These are phyloP conservation scores for Rhyacophila evoluta DNA, from an alignment of 2,888 invertebrate genomes.

Conservation along the genomic window DNA sequence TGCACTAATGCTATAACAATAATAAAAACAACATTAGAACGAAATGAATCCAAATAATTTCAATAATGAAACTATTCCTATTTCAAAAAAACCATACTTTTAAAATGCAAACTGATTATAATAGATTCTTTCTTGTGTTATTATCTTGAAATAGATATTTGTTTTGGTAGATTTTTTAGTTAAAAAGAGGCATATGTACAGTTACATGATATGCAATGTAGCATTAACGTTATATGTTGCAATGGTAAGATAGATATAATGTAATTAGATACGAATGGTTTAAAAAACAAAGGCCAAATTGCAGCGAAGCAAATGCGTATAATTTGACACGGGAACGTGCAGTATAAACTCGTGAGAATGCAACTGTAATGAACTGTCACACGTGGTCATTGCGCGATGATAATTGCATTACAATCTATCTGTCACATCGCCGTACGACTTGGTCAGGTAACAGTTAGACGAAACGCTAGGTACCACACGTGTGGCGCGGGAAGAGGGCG, in stretches of 20 bases:
- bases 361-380: slow-evolving; percentile 5
- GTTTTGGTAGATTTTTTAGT: too few relatives aligned
- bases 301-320: neutral
- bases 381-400: neutral
- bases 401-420: slow-evolving; percentile 12
- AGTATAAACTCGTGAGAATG: neutral
- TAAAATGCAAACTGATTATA: too few relatives aligned
- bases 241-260: neutral
- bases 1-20: too few relatives aligned
- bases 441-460: neutral
- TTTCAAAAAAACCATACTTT: too few relatives aligned
- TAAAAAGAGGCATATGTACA: too few relatives aligned
- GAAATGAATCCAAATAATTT: too few relatives aligned
- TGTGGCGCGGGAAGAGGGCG: neutral
- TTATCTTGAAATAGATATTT: too few relatives aligned
- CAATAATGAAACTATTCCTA: too few relatives aligned
- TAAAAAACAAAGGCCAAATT: neutral
- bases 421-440: neutral
- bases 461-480: neutral
- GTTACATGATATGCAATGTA: too few relatives aligned
- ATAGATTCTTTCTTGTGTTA: too few relatives aligned
- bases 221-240: neutral
- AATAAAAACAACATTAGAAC: too few relatives aligned
- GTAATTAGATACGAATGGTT: neutral
- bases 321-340: neutral